These are phyloP conservation scores for Hyles lineata DNA, from an alignment of 2,888 invertebrate species.

Conservation along the genomic window DNA sequence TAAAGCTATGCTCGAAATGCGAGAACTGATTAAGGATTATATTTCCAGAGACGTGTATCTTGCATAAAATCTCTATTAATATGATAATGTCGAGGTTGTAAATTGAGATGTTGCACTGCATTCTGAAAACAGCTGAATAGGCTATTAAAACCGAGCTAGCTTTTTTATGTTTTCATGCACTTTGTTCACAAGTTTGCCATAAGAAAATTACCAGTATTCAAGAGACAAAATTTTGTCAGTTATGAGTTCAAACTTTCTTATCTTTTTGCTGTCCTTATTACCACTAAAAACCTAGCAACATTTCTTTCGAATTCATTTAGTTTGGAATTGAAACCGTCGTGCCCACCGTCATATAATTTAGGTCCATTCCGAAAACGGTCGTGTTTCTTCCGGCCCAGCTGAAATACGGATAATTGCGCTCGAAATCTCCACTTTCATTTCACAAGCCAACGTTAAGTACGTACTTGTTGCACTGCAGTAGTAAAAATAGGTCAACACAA, in stretches of 20 bases:
- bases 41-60: too few species aligned
- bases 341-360: not conserved
- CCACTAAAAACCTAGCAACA: not conserved
- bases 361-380: not conserved
- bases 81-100: too few species aligned
- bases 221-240: not conserved
- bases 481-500: constrained; percentile 47
- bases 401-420: constrained; percentile 24
- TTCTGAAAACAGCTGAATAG: too few species aligned
- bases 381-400: constrained; percentile 7
- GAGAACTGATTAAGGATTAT: too few species aligned
- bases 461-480: constrained; percentile 19
- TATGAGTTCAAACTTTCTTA: not conserved
- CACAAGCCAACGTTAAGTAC: constrained; percentile 11
- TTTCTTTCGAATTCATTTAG: not conserved
- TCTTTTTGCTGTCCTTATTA: not conserved
- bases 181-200: too few species aligned
- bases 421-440: constrained; percentile 19
- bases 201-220: not conserved
- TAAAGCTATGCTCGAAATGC: too few species aligned
- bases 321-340: not conserved
- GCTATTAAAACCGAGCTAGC: too few species aligned
- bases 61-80: too few species aligned
- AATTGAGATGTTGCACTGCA: too few species aligned
- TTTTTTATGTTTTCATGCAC: too few species aligned